A percentile compares a stretch with the other conserved stretches of the same genome.
Evolutionary conservation across 2,113 vertebrate species (phyloP).

Genomic region (Phrynosoma blainvillii): DNA sequence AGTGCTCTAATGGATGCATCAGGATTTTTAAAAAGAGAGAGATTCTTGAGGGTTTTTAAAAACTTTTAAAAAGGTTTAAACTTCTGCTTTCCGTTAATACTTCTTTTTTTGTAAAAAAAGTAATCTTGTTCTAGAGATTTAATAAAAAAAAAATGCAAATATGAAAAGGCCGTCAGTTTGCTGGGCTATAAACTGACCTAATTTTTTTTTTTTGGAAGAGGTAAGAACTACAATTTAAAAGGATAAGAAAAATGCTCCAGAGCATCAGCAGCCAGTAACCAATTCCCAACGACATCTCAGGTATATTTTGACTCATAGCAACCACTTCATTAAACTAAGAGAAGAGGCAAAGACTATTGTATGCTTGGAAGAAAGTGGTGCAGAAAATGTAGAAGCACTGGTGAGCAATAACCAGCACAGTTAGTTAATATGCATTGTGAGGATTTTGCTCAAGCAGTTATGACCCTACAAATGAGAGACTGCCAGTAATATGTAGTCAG

Average conservation of each 20-base stretch:
- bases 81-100: neutral
- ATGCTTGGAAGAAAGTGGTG: neutral
- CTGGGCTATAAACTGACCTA: conserved; percentile 1
- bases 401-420: neutral
- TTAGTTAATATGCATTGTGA: neutral
- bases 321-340: neutral
- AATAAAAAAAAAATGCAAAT: neutral
- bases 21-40: too few species aligned
- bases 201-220: conserved; percentile 9
- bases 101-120: neutral
- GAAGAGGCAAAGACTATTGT: neutral
- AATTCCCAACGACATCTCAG: neutral
- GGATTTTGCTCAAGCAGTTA: too few species aligned
- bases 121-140: conserved; percentile 2
- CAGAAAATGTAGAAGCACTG: neutral
- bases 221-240: neutral
- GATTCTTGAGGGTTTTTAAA: neutral
- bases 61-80: neutral
- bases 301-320: neutral
- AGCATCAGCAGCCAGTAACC: neutral
- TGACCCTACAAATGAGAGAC: too few species aligned
- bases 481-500: too few species aligned
- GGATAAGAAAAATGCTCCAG: neutral
- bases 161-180: neutral
- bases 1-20: conserved; percentile 41